phyloP scores from a whole-genome alignment of 2,888 invertebrate genomes.

The Callyntrura sp. region DNA sequence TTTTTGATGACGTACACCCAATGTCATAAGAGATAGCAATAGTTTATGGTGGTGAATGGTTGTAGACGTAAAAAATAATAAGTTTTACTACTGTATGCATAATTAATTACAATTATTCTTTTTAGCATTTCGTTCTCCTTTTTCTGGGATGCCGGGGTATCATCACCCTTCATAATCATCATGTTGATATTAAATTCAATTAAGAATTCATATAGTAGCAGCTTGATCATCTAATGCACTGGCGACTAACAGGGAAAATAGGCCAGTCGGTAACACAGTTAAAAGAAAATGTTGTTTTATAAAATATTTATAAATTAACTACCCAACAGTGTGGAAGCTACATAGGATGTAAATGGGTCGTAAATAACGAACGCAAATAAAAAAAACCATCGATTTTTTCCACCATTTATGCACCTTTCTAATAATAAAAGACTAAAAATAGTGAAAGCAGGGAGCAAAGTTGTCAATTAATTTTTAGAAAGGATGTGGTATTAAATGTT shows the following conservation, averaged over 20 bases:
- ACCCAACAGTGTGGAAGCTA: neutral
- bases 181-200: neutral
- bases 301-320: constrained; percentile 43
- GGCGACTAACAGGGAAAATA: too few relatives aligned
- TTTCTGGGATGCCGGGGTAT: neutral
- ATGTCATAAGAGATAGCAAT: too few relatives aligned
- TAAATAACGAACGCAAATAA: too few relatives aligned
- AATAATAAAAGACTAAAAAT: neutral
- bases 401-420: too few relatives aligned
- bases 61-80: constrained; percentile 26
- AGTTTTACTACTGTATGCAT: constrained; percentile 24
- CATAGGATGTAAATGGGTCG: too few relatives aligned
- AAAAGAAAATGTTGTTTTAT: neutral
- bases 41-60: neutral
- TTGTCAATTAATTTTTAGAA: neutral
- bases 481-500: neutral
- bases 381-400: too few relatives aligned
- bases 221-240: neutral
- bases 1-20: constrained; percentile 18
- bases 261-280: too few relatives aligned
- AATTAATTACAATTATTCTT: constrained; percentile 6
- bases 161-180: too few relatives aligned
- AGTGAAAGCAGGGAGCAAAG: neutral
- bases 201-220: neutral
- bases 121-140: neutral